Conservation (phyloP, 2,888 invertebrate genomes). For the Spialia ferax region DNA sequence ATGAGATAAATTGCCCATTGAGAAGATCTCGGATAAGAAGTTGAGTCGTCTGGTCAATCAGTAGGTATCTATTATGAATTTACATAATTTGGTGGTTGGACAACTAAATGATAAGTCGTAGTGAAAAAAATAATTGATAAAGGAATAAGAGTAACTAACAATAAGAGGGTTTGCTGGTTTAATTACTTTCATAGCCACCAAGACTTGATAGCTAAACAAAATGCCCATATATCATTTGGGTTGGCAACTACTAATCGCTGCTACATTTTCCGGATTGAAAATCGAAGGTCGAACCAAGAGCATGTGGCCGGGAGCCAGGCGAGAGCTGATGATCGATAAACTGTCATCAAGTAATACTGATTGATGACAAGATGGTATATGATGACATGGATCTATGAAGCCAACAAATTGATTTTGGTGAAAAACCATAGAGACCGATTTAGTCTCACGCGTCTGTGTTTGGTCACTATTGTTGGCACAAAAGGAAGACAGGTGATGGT, state of each 20-base stretch:
- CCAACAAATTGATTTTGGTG: background rate
- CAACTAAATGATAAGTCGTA: too few species aligned
- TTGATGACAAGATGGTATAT: constrained; percentile 29
- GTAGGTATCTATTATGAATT: background rate
- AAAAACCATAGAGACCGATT: background rate
- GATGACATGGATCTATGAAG: constrained; percentile 9
- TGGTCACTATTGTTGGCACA: background rate
- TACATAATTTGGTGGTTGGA: too few species aligned
- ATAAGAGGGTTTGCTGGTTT: too few species aligned
- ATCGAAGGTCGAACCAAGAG: constrained; percentile 13
- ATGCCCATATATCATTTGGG: background rate
- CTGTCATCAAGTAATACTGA: constrained; percentile 26
- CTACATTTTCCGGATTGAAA: constrained; percentile 16
- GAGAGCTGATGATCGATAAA: constrained; percentile 26
- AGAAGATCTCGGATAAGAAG: background rate
- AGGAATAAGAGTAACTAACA: background rate
- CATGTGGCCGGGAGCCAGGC: constrained; percentile 32
- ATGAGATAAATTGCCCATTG: constrained; percentile 16
- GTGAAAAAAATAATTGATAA: too few species aligned
- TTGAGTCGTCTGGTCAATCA: background rate
- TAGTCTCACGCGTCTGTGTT: background rate
- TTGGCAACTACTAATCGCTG: constrained; percentile 8
- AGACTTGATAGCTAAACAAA: background rate
- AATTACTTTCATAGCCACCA: background rate
- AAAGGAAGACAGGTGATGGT: background rate